A percentile compares a stretch with the other conserved stretches of the same genome.
Evolutionary conservation across 2,888 invertebrate species (phyloP).

Genomic region (Flexamia atlantica): DNA sequence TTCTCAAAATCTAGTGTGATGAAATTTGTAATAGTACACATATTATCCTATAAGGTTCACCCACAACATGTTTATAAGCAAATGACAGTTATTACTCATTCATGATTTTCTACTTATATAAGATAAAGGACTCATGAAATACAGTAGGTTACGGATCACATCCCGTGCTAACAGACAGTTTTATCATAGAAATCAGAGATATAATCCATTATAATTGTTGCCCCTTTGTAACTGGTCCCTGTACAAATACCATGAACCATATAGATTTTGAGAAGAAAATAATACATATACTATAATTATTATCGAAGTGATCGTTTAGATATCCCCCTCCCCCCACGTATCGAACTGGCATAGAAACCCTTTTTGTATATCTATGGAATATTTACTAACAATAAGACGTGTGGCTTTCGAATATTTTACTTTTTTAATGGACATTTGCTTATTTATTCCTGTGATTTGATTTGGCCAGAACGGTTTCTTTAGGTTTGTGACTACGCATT

Average conservation of each 20-base stretch:
- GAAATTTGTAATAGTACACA: conserved; percentile 63
- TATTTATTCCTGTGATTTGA: conserved; percentile 64
- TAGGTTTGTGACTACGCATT: conserved; percentile 61
- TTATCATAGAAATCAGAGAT: conserved; percentile 61
- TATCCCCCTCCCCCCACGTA: too few species aligned
- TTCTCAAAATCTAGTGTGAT: too few species aligned
- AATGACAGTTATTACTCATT: conserved; percentile 60
- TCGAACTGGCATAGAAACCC: too few species aligned
- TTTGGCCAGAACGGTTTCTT: too few species aligned
- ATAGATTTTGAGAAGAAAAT: too few species aligned
- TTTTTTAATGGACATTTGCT: conserved; percentile 63
- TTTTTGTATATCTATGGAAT: too few species aligned
- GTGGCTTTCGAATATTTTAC: conserved; percentile 64
- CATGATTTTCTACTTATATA: conserved; percentile 62
- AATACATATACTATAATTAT: too few species aligned
- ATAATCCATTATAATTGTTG: conserved; percentile 57
- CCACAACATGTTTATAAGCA: conserved; percentile 63
- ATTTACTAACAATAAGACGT: too few species aligned
- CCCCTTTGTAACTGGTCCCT: conserved; percentile 63
- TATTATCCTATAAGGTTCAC: conserved; percentile 64
- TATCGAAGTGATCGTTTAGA: too few species aligned
- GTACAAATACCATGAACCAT: too few species aligned
- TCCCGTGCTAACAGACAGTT: conserved; percentile 58
- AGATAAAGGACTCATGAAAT: conserved; percentile 62
- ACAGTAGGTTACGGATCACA: conserved; percentile 56